Conservation (phyloP, 1,140 invertebrate genomes). For the Zaprionus camerounensis region DNA sequence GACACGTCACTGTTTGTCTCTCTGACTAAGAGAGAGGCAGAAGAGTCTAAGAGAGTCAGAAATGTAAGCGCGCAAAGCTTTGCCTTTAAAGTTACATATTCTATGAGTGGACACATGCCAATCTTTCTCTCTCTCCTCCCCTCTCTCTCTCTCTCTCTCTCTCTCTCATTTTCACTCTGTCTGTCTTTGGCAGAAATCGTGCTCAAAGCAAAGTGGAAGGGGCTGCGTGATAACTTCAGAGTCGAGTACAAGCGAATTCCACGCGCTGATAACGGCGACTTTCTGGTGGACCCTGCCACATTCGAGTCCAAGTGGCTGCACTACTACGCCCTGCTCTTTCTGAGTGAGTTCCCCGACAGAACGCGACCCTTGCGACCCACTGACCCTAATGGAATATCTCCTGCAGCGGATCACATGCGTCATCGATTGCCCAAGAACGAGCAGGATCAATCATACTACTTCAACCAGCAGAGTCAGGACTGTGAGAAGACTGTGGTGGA, state of each 20-base stretch:
- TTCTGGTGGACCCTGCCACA: slow-evolving; percentile 75
- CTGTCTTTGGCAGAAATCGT: slow-evolving; percentile 68
- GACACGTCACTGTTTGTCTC: background rate
- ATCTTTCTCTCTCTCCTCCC: slow-evolving; percentile 6
- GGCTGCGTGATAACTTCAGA: slow-evolving; percentile 83
- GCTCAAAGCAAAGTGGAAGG: slow-evolving; percentile 84
- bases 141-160: slow-evolving; percentile 4
- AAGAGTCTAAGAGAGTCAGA: background rate
- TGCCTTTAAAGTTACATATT: slow-evolving; percentile 28
- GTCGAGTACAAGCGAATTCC: slow-evolving; percentile 84
- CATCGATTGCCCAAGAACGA: slow-evolving; percentile 80
- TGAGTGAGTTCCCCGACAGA: slow-evolving; percentile 59
- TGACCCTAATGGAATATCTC: background rate
- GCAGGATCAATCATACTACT: slow-evolving; percentile 79
- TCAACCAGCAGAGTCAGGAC: slow-evolving; percentile 78
- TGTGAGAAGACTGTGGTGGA: slow-evolving; percentile 82
- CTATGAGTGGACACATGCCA: slow-evolving; percentile 4
- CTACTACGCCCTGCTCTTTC: slow-evolving; percentile 79
- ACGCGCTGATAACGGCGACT: slow-evolving; percentile 77
- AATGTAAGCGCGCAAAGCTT: slow-evolving; percentile 1
- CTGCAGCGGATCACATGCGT: slow-evolving; percentile 81
- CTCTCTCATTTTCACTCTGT: slow-evolving; percentile 1
- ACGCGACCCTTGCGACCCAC: background rate
- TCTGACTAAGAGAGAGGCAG: background rate
- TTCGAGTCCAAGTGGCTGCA: slow-evolving; percentile 84